Evolutionary conservation across 2,797 vertebrate genomes (phyloP).

Genomic region (Rachycentron canadum): DNA sequence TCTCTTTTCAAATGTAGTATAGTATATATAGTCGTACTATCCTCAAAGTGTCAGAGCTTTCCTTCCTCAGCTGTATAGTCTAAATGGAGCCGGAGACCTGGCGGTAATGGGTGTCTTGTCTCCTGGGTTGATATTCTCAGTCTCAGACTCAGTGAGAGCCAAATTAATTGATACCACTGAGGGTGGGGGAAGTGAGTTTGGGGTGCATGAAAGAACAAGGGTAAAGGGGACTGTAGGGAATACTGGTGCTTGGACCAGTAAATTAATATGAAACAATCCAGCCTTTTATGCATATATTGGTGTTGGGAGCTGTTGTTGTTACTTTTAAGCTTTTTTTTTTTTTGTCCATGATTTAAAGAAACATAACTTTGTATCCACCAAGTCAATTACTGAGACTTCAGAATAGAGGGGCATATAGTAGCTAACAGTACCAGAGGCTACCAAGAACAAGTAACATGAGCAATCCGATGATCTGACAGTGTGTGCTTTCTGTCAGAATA

Average conservation of each 20-base stretch:
- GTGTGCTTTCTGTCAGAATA: background rate
- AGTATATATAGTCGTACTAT: constrained; percentile 38
- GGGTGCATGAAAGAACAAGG: constrained; percentile 43
- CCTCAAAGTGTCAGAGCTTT: constrained; percentile 39
- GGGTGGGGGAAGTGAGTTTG: constrained; percentile 37
- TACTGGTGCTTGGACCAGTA: constrained; percentile 22
- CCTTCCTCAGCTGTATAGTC: constrained; percentile 35
- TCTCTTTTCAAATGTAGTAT: constrained; percentile 26
- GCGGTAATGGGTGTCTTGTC: constrained; percentile 74
- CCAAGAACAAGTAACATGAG: background rate
- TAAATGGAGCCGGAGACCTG: constrained; percentile 68
- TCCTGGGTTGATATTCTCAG: constrained; percentile 63
- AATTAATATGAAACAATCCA: constrained; percentile 14
- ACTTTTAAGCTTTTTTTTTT: background rate
- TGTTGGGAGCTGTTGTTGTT: background rate
- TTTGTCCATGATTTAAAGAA: background rate
- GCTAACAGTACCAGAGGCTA: background rate
- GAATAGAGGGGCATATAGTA: background rate
- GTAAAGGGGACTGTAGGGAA: constrained; percentile 40
- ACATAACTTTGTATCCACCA: background rate
- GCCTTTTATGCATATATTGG: background rate
- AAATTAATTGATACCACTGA: constrained; percentile 76
- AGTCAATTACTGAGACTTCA: background rate
- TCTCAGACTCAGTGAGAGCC: constrained; percentile 52
- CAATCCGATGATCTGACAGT: background rate